Conservation (phyloP, 2,888 invertebrate genomes). For the Phaonia tiefii region DNA sequence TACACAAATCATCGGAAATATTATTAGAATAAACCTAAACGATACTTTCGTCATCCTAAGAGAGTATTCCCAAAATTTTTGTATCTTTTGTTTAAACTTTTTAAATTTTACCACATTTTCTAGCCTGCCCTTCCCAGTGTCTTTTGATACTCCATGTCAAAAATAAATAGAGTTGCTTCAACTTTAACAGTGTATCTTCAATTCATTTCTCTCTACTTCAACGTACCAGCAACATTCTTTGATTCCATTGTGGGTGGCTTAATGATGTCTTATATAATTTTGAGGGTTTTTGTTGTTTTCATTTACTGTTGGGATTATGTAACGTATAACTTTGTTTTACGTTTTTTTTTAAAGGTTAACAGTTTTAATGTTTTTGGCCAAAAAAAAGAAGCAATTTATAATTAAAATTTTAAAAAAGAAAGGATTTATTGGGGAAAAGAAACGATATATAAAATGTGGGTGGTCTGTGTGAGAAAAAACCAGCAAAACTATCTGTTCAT, state of each 20-base stretch:
- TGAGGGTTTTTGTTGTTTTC: slow-evolving; percentile 19
- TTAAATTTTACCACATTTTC: not conserved
- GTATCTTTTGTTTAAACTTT: not conserved
- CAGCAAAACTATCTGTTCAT: not conserved
- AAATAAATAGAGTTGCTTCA: slow-evolving; percentile 59
- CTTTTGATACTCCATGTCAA: slow-evolving; percentile 21
- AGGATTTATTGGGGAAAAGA: not conserved
- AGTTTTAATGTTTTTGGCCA: slow-evolving; percentile 45
- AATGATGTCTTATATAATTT: slow-evolving; percentile 55
- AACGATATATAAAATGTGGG: slow-evolving; percentile 34
- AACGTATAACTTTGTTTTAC: not conserved
- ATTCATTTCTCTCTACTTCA: not conserved
- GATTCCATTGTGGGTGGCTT: slow-evolving; percentile 62
- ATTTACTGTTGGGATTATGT: not conserved
- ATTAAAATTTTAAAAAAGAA: slow-evolving; percentile 42
- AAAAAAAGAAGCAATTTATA: slow-evolving; percentile 43
- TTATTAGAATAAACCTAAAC: no score
- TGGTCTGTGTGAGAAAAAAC: slow-evolving; percentile 13
- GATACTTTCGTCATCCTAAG: not conserved
- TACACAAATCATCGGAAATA: no score
- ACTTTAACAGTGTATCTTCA: no score
- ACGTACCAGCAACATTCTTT: slow-evolving; percentile 31
- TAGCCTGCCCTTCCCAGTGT: no score
- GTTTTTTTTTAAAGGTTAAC: slow-evolving; percentile 56
- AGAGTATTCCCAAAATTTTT: not conserved